These are phyloP conservation scores for Hypomecis atomaria DNA, from an alignment of 2,888 invertebrate genomes.

Conservation along the genomic window DNA sequence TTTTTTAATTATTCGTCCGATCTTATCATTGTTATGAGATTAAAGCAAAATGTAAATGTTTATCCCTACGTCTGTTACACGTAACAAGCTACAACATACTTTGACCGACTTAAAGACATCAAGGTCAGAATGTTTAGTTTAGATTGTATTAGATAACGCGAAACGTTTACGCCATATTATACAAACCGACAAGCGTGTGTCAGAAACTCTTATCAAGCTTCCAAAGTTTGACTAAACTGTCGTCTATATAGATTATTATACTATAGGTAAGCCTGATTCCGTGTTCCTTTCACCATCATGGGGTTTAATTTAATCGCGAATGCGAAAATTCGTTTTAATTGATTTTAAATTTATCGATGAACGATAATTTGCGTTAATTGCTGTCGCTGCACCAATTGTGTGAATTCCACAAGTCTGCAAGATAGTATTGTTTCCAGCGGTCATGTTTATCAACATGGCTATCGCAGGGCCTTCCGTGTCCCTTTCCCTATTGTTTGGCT, in stretches of 20 bases:
- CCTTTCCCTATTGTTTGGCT: conserved; percentile 47
- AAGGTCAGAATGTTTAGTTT: conserved; percentile 33
- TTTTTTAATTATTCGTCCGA: no score
- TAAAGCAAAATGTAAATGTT: conserved; percentile 7
- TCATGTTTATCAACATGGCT: conserved; percentile 21
- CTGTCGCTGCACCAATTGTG: not conserved
- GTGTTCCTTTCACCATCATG: conserved; percentile 3
- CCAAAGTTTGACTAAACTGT: not conserved
- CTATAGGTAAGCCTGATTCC: conserved; percentile 1
- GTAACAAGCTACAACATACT: conserved; percentile 21
- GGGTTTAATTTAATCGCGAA: not conserved
- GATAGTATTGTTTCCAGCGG: conserved; percentile 22
- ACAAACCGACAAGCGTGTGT: conserved; percentile 1
- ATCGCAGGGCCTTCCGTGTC: conserved; percentile 34
- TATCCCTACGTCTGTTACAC: conserved; percentile 20
- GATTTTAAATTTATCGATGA: not conserved
- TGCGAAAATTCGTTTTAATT: not conserved
- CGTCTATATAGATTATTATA: conserved; percentile 3
- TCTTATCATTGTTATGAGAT: no score
- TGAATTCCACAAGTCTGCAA: conserved; percentile 7
- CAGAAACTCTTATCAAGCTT: conserved; percentile 1
- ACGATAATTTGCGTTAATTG: not conserved
- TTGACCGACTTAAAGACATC: conserved; percentile 36
- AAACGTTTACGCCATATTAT: conserved; percentile 18
- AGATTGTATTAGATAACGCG: conserved; percentile 39